These are phyloP conservation scores for Syrista parreyssii DNA, from an alignment of 2,888 invertebrate species.

Conservation along the genomic window DNA sequence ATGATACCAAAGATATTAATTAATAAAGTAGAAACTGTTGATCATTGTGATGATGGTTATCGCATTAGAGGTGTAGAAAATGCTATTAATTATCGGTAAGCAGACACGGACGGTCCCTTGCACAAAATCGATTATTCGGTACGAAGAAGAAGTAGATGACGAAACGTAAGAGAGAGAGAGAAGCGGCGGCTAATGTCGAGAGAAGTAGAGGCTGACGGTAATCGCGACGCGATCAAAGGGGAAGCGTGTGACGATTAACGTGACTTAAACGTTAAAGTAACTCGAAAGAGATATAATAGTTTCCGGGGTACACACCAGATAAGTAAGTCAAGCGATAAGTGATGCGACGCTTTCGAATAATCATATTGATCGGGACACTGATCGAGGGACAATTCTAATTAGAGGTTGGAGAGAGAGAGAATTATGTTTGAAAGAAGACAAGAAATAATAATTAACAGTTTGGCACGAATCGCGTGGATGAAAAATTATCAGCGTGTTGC, in stretches of 20 bases:
- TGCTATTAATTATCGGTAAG: slow-evolving; percentile 34
- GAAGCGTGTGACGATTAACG: neutral
- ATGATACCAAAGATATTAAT: slow-evolving; percentile 64
- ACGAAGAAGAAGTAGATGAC: slow-evolving; percentile 7
- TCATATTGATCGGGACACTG: slow-evolving; percentile 39
- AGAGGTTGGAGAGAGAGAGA: neutral
- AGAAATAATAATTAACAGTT: neutral
- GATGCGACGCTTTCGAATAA: slow-evolving; percentile 43
- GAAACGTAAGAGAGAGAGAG: slow-evolving; percentile 15
- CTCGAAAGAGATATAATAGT: neutral
- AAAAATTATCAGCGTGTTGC: neutral
- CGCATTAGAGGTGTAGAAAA: slow-evolving; percentile 56
- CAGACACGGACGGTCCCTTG: slow-evolving; percentile 21
- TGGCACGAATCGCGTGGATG: neutral
- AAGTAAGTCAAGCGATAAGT: slow-evolving; percentile 3
- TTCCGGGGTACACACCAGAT: neutral
- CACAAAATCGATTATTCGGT: slow-evolving; percentile 22
- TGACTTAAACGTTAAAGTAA: neutral
- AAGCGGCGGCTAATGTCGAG: neutral
- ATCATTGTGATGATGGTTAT: slow-evolving; percentile 55
- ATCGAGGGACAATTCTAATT: slow-evolving; percentile 36
- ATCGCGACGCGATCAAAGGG: neutral
- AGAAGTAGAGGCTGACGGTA: neutral
- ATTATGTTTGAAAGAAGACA: neutral
- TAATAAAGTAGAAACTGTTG: slow-evolving; percentile 53